Conservation (phyloP, 2,888 invertebrate species). For the Dichetophora obliterata region DNA sequence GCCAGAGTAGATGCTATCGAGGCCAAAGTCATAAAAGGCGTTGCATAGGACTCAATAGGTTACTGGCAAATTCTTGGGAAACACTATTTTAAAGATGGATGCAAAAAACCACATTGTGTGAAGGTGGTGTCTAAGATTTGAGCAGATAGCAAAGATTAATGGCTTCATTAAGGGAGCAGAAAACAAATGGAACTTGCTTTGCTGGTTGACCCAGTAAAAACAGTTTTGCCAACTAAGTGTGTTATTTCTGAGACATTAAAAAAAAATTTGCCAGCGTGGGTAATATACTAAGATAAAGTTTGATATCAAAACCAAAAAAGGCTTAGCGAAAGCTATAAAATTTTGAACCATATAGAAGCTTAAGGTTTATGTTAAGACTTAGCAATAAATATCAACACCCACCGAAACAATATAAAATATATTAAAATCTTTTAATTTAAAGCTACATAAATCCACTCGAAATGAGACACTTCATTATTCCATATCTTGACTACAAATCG, state of each 20-base stretch:
- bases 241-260: background rate
- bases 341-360: background rate
- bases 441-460: background rate
- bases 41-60: background rate
- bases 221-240: background rate
- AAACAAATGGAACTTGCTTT: background rate
- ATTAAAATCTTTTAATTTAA: conserved; percentile 9
- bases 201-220: background rate
- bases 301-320: too few relatives aligned
- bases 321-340: too few relatives aligned
- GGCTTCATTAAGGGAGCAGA: conserved; percentile 45
- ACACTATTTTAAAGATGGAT: conserved; percentile 30
- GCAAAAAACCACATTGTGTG: conserved; percentile 21
- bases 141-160: conserved; percentile 45
- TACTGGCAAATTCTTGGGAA: conserved; percentile 33
- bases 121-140: conserved; percentile 40
- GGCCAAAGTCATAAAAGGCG: conserved; percentile 36
- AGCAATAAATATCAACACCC: background rate
- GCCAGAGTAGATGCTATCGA: conserved; percentile 28
- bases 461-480: conserved; percentile 5
- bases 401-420: background rate
- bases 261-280: background rate
- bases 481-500: conserved; percentile 15
- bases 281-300: too few relatives aligned
- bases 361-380: background rate